A percentile compares a stretch with the other conserved stretches of the same genome.
Evolutionary conservation across 2,113 vertebrate species (phyloP).

Genomic region (Triplophysa siluroides): DNA sequence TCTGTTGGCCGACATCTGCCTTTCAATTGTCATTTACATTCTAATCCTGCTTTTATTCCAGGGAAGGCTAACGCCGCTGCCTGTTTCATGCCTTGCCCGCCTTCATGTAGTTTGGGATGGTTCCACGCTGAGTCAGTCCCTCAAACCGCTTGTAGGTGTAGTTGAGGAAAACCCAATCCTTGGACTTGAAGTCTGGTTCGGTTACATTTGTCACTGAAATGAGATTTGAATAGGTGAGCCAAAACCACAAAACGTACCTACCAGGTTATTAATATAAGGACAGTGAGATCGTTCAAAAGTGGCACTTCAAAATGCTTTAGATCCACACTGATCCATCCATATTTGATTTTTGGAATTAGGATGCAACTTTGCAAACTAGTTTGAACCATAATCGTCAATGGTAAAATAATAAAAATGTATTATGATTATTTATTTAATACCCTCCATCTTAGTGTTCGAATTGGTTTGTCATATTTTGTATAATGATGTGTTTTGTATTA

Average conservation of each 20-base stretch:
- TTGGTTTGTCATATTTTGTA: too few relatives aligned
- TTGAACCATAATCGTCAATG: too few relatives aligned
- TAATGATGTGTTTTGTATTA: neutral
- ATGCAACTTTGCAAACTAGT: too few relatives aligned
- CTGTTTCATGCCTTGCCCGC: slow-evolving; percentile 84
- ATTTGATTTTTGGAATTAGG: too few relatives aligned
- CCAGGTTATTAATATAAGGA: neutral
- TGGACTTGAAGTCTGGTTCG: slow-evolving; percentile 96
- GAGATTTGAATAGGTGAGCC: slow-evolving; percentile 32
- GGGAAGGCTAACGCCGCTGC: slow-evolving; percentile 23
- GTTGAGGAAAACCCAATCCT: slow-evolving; percentile 99
- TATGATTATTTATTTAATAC: too few relatives aligned
- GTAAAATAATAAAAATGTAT: too few relatives aligned
- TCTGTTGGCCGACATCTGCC: neutral
- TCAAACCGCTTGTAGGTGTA: slow-evolving; percentile 99
- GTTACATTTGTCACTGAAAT: slow-evolving; percentile 85
- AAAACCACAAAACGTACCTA: slow-evolving; percentile 26
- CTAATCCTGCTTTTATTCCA: neutral
- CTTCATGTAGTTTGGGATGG: slow-evolving; percentile 96
- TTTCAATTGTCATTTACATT: slow-evolving; percentile 26
- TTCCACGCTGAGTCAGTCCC: slow-evolving; percentile 93
- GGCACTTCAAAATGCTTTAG: neutral
- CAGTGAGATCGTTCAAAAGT: neutral
- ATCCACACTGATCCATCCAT: too few relatives aligned
- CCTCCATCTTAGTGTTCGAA: too few relatives aligned